These are phyloP conservation scores for Lepeophtheirus salmonis DNA, from an alignment of 1,140 invertebrate genomes.

Conservation along the genomic window DNA sequence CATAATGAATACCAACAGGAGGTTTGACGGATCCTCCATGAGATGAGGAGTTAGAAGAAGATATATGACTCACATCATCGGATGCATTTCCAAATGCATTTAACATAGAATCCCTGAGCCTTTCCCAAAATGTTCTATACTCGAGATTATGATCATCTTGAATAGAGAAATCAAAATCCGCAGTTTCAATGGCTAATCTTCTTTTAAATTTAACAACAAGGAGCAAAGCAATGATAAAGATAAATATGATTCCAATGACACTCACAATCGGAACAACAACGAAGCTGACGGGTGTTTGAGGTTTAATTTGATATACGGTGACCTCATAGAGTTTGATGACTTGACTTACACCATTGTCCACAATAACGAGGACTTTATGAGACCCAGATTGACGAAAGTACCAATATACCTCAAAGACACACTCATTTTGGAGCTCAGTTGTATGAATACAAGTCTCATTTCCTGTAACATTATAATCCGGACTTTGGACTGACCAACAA, in stretches of 20 bases:
- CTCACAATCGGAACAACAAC: constrained; percentile 1
- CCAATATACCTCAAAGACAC: constrained; percentile 1
- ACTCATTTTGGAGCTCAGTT: not conserved
- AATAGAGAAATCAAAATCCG: constrained; percentile 5
- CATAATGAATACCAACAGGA: constrained; percentile 7
- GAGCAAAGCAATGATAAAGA: not conserved
- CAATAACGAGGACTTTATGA: not conserved
- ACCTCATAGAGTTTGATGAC: not conserved
- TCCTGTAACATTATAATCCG: constrained; percentile 4
- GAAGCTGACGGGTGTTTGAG: constrained; percentile 1
- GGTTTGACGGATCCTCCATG: not conserved
- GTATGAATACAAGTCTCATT: not conserved
- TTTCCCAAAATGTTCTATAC: constrained; percentile 7
- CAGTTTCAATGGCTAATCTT: not conserved
- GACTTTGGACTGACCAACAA: not conserved
- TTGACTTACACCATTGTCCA: constrained; percentile 5
- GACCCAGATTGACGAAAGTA: constrained; percentile 3
- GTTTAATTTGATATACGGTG: not conserved
- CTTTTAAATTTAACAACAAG: not conserved
- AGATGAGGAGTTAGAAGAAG: not conserved
- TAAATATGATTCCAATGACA: not conserved
- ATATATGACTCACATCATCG: not conserved
- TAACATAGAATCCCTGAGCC: constrained; percentile 3
- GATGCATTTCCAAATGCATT: not conserved
- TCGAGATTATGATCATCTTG: constrained; percentile 4